phyloP scores from a whole-genome alignment of 2,888 invertebrate genomes.

The Heliconius aoede region DNA sequence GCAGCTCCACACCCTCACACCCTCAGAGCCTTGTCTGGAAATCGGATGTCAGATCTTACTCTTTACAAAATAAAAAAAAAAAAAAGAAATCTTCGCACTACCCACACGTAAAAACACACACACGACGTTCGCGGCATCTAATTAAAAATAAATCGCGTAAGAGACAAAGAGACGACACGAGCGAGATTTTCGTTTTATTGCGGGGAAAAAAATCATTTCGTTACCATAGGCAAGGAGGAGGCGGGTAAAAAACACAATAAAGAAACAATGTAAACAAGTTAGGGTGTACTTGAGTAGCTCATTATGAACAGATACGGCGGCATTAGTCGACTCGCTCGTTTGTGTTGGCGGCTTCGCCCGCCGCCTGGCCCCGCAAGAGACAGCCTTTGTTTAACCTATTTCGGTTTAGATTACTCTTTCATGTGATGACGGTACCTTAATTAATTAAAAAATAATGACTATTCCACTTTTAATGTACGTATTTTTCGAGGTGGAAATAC shows the following conservation, averaged over 20 bases:
- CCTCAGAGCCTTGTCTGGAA: slow-evolving; percentile 14
- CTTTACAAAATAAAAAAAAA: slow-evolving; percentile 34
- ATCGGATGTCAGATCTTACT: slow-evolving; percentile 28
- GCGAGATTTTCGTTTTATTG: slow-evolving; percentile 74
- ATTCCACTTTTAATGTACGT: slow-evolving; percentile 47
- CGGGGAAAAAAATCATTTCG: slow-evolving; percentile 74
- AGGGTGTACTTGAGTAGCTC: slow-evolving; percentile 82
- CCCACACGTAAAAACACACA: slow-evolving; percentile 49
- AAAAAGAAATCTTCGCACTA: slow-evolving; percentile 48
- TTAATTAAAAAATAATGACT: slow-evolving; percentile 65
- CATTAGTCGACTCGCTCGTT: slow-evolving; percentile 72
- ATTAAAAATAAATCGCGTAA: slow-evolving; percentile 69
- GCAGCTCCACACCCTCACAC: slow-evolving; percentile 6
- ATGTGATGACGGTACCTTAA: slow-evolving; percentile 69
- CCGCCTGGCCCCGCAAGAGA: slow-evolving; percentile 50
- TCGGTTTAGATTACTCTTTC: slow-evolving; percentile 79
- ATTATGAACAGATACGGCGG: slow-evolving; percentile 79
- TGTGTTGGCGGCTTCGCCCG: slow-evolving; percentile 59
- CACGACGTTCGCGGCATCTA: slow-evolving; percentile 54
- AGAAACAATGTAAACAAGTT: slow-evolving; percentile 84
- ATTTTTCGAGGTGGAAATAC: slow-evolving; percentile 47
- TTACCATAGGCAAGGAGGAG: slow-evolving; percentile 75
- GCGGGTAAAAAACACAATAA: slow-evolving; percentile 82
- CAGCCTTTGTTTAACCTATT: slow-evolving; percentile 80
- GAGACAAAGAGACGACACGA: slow-evolving; percentile 61